Conservation (phyloP, 2,113 vertebrate genomes). For the Neolamprologus ventralis region DNA sequence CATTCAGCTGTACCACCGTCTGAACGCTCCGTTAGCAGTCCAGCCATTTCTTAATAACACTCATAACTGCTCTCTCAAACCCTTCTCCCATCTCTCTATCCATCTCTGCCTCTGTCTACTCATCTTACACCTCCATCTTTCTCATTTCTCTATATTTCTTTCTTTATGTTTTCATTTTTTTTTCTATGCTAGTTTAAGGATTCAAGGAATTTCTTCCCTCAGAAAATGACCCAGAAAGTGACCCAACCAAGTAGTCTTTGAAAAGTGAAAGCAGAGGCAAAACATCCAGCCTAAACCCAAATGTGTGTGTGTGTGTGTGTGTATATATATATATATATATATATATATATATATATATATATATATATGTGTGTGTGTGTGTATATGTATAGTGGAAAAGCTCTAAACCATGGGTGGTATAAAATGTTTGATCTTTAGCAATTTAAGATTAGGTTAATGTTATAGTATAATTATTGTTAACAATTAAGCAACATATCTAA, state of each 20-base stretch:
- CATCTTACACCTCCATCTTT: not conserved
- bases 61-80: constrained; percentile 21
- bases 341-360: fast-evolving
- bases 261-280: not conserved
- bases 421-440: too few species aligned
- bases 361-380: fast-evolving
- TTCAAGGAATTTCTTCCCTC: not conserved
- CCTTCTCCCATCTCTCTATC: not conserved
- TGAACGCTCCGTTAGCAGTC: constrained; percentile 25
- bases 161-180: not conserved
- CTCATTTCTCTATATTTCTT: not conserved
- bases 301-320: not conserved
- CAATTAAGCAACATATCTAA: too few species aligned
- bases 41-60: constrained; percentile 44
- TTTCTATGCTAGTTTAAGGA: not conserved
- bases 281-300: not conserved
- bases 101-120: not conserved
- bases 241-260: not conserved
- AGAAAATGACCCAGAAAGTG: not conserved
- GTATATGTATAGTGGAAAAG: fast-evolving
- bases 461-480: too few species aligned
- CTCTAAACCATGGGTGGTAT: too few species aligned
- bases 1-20: constrained; percentile 10
- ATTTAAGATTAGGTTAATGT: too few species aligned
- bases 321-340: fast-evolving